Evolutionary conservation across 1,140 invertebrate genomes (phyloP).

Genomic region (roundworm (Caenorhabditis elegans)): WBcel235 BX284606.5:11494001-11494500

Average conservation of each 20-base stretch:
- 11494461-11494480: neutral
- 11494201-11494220: slow-evolving; percentile 20
- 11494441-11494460: slow-evolving; percentile 39
- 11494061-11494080: neutral
- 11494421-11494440: slow-evolving; percentile 7
- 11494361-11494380: slow-evolving; percentile 14
- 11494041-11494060: neutral
- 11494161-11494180: slow-evolving; percentile 48
- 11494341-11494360: slow-evolving; percentile 16
- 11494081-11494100: slow-evolving; percentile 38
- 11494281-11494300: neutral
- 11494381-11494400: slow-evolving; percentile 24
- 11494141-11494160: slow-evolving; percentile 50
- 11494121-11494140: slow-evolving; percentile 46
- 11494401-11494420: slow-evolving; percentile 42
- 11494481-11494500: neutral
- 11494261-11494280: neutral
- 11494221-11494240: slow-evolving; percentile 44
- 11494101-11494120: slow-evolving; percentile 41
- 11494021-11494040: slow-evolving; percentile 45
- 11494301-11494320: slow-evolving; percentile 33
- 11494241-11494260: slow-evolving; percentile 3
- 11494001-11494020: slow-evolving; percentile 36
- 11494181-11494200: slow-evolving; percentile 35
- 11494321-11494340: slow-evolving; percentile 47